phyloP scores from a whole-genome alignment of 1,140 invertebrate genomes.

The Lutraria rhynchaena region DNA sequence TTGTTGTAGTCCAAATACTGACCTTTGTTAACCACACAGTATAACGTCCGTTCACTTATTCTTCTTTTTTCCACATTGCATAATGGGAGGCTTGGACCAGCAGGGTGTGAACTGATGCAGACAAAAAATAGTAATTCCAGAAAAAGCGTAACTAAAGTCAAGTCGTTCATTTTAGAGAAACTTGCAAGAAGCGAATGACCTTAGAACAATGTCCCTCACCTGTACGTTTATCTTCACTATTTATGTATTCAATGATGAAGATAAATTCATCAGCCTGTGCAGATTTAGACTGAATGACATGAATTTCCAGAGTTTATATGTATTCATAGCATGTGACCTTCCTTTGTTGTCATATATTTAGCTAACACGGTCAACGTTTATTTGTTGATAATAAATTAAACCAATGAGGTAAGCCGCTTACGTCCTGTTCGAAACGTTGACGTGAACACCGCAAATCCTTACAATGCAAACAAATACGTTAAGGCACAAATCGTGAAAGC shows the following conservation, averaged over 20 bases:
- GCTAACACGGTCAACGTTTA: neutral
- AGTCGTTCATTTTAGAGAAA: neutral
- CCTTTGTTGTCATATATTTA: too few species aligned
- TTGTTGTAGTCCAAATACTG: slow-evolving; percentile 42
- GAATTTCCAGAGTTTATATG: neutral
- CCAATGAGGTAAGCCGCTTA: slow-evolving; percentile 28
- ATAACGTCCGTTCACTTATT: neutral
- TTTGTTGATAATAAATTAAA: neutral
- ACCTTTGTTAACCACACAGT: slow-evolving; percentile 4
- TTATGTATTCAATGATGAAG: neutral
- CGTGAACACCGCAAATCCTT: neutral
- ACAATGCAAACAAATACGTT: too few species aligned
- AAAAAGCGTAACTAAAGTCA: neutral
- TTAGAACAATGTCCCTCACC: neutral
- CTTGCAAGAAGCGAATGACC: neutral
- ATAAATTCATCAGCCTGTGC: neutral
- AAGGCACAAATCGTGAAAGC: too few species aligned
- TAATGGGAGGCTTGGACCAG: slow-evolving; percentile 17
- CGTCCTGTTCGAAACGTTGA: slow-evolving; percentile 24
- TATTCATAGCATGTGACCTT: neutral
- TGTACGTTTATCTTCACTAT: neutral
- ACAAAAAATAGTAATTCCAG: neutral
- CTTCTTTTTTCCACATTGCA: slow-evolving; percentile 16
- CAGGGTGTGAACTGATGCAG: slow-evolving; percentile 6
- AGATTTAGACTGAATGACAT: neutral